phyloP scores from a whole-genome alignment of 2,113 vertebrate species.

The Todiramphus saurophagus region DNA sequence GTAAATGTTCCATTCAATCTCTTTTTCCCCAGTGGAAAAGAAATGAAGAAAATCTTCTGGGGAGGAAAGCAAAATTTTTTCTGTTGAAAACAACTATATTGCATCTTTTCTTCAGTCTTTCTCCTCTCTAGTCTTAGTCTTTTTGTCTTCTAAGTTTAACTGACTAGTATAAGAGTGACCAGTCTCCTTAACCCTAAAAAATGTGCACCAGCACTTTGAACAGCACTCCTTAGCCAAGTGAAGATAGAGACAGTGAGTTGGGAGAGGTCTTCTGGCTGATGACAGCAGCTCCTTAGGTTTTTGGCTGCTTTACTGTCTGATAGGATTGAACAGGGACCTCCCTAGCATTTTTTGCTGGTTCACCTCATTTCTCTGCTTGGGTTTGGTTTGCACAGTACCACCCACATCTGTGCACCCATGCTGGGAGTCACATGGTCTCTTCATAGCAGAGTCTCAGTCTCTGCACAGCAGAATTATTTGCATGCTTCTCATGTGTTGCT shows the following conservation, averaged over 20 bases:
- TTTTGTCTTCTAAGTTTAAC: neutral
- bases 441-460: neutral
- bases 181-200: neutral
- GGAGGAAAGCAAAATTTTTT: neutral
- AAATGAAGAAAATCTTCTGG: neutral
- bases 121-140: neutral
- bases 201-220: neutral
- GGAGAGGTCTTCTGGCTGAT: neutral
- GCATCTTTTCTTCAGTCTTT: neutral
- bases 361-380: neutral
- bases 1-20: neutral
- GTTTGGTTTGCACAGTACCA: neutral
- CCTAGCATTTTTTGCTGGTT: neutral
- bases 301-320: neutral
- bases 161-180: neutral
- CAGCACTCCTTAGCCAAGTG: neutral
- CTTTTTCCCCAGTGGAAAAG: neutral
- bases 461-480: neutral
- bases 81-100: neutral
- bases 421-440: neutral
- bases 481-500: neutral
- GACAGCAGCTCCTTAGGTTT: neutral
- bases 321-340: neutral
- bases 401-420: rapidly evolving
- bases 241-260: neutral